phyloP scores from a whole-genome alignment of 2,113 vertebrate genomes.

The Hystrix brachyura region DNA sequence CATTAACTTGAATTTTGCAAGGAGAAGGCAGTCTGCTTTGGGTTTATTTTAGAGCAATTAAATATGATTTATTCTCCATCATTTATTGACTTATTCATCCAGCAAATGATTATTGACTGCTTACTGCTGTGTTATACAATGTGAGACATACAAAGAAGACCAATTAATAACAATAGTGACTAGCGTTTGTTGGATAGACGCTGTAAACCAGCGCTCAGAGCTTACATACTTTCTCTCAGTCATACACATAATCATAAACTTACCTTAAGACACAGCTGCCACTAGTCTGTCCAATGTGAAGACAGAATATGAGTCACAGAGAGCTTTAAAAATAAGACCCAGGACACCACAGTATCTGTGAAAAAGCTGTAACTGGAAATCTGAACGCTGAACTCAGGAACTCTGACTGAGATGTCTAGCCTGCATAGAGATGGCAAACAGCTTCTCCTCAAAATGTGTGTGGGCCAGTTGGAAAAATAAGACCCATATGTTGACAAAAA shows the following conservation, averaged over 20 bases:
- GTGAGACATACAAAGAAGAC: conserved; percentile 53
- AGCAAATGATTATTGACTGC: conserved; percentile 82
- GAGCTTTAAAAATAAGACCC: background rate
- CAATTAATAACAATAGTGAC: conserved; percentile 75
- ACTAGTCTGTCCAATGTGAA: background rate
- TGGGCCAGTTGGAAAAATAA: background rate
- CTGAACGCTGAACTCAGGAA: background rate
- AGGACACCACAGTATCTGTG: background rate
- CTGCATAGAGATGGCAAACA: background rate
- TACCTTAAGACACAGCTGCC: background rate
- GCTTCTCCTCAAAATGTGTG: background rate
- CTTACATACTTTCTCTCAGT: background rate
- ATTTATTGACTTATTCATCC: conserved; percentile 82
- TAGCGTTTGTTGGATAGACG: background rate
- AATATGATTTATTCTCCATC: conserved; percentile 80
- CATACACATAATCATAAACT: background rate
- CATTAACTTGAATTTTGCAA: conserved; percentile 57
- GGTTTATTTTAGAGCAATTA: conserved; percentile 79
- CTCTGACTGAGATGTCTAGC: background rate
- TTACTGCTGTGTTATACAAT: conserved; percentile 72
- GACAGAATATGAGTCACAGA: background rate
- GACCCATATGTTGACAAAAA: background rate
- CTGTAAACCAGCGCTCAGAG: background rate
- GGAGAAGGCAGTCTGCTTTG: conserved; percentile 28
- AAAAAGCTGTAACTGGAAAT: background rate